These are phyloP conservation scores for Sphinx pinastri DNA, from an alignment of 2,888 invertebrate species.

Conservation along the genomic window DNA sequence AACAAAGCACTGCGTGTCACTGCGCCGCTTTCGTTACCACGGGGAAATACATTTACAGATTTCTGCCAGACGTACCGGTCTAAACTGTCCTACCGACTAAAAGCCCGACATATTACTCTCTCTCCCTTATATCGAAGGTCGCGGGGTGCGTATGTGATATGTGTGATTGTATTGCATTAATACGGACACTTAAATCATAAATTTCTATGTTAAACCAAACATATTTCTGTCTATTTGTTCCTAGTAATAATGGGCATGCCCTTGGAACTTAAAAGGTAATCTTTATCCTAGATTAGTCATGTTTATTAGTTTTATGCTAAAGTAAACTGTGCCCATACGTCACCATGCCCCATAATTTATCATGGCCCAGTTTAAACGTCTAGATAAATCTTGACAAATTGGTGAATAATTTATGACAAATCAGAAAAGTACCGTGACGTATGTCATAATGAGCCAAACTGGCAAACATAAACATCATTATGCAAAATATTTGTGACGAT, in stretches of 20 bases:
- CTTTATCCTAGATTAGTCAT: constrained; percentile 19
- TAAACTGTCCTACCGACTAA: too few species aligned
- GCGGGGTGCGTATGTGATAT: too few species aligned
- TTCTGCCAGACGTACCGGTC: too few species aligned
- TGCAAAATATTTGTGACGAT: constrained; percentile 32
- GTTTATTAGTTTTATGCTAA: constrained; percentile 40
- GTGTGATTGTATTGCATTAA: too few species aligned
- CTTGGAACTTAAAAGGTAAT: constrained; percentile 15
- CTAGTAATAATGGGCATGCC: neutral
- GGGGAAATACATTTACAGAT: too few species aligned
- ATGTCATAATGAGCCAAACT: constrained; percentile 41
- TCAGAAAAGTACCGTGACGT: constrained; percentile 67
- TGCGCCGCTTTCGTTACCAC: too few species aligned
- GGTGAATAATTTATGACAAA: constrained; percentile 62
- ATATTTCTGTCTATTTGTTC: too few species aligned
- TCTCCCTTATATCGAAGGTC: too few species aligned
- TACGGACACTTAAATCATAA: too few species aligned
- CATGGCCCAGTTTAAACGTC: constrained; percentile 62
- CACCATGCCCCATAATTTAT: constrained; percentile 55
- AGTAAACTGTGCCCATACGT: constrained; percentile 47
- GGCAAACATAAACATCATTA: constrained; percentile 50
- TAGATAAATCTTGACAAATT: constrained; percentile 75
- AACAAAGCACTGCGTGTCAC: too few species aligned
- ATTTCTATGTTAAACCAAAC: too few species aligned
- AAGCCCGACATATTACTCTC: too few species aligned